phyloP scores from a whole-genome alignment of 2,888 invertebrate genomes.

The Cantharis flavilabris region DNA sequence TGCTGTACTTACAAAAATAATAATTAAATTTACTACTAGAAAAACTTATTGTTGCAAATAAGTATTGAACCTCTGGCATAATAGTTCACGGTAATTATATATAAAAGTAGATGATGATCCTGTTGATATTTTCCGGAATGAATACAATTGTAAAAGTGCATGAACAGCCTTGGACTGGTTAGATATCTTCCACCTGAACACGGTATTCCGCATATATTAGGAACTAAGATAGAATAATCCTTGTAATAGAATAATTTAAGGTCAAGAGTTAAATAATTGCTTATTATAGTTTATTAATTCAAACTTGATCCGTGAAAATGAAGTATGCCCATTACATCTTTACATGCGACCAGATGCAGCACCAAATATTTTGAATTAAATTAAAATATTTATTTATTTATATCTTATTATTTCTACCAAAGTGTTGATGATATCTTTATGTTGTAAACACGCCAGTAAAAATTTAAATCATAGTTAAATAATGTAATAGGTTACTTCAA shows the following conservation, averaged over 20 bases:
- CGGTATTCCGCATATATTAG: neutral
- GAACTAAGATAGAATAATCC: neutral
- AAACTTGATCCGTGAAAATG: neutral
- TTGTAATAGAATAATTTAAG: neutral
- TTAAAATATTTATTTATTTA: neutral
- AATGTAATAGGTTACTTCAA: too few species aligned
- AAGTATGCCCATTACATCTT: neutral
- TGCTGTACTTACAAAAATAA: neutral
- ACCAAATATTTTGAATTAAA: neutral
- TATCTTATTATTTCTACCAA: too few species aligned
- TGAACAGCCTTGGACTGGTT: neutral
- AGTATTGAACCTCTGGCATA: neutral
- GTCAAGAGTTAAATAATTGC: neutral
- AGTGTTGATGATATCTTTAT: too few species aligned
- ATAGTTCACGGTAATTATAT: neutral
- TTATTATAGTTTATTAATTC: neutral
- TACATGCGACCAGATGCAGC: neutral
- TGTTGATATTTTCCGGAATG: neutral
- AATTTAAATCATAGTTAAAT: too few species aligned
- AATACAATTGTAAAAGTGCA: neutral
- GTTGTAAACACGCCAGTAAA: too few species aligned
- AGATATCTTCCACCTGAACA: neutral
- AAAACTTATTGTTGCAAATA: neutral
- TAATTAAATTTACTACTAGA: neutral
- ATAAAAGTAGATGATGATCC: neutral